Conservation (phyloP, 2,113 vertebrate species). For the Rhombomys opimus region DNA sequence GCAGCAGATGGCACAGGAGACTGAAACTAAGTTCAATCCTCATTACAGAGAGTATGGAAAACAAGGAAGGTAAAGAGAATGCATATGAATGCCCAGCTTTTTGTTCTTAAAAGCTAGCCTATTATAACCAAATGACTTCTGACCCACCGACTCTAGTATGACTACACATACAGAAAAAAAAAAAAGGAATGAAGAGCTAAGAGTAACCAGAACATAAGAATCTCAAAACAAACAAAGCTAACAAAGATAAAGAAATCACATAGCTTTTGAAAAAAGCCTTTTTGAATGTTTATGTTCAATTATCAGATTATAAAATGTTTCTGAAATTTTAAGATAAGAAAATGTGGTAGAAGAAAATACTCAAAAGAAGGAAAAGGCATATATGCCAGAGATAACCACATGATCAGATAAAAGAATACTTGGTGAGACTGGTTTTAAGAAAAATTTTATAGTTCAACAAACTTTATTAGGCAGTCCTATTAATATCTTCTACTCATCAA, state of each 20-base stretch:
- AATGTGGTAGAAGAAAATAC: background rate
- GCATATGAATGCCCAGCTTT: background rate
- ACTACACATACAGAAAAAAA: background rate
- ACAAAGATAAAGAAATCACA: background rate
- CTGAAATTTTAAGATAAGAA: constrained; percentile 5
- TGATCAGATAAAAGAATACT: background rate
- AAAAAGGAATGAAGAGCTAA: constrained; percentile 9
- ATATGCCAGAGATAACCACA: background rate
- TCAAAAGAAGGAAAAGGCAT: background rate
- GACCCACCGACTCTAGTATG: background rate
- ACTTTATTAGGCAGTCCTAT: background rate
- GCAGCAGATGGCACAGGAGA: background rate
- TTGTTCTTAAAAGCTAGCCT: background rate
- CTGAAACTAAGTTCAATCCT: background rate
- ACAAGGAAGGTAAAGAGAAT: background rate
- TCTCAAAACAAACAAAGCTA: constrained; percentile 2
- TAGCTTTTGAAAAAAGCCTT: background rate
- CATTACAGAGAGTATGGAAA: too few species aligned
- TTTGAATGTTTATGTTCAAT: background rate
- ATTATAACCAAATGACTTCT: background rate
- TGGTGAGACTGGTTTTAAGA: background rate
- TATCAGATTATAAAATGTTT: background rate
- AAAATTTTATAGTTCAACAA: background rate
- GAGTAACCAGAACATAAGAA: constrained; percentile 8
- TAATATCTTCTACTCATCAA: background rate